Evolutionary conservation across 2,113 vertebrate species (phyloP).

Genomic region (Otocyon megalotis): DNA sequence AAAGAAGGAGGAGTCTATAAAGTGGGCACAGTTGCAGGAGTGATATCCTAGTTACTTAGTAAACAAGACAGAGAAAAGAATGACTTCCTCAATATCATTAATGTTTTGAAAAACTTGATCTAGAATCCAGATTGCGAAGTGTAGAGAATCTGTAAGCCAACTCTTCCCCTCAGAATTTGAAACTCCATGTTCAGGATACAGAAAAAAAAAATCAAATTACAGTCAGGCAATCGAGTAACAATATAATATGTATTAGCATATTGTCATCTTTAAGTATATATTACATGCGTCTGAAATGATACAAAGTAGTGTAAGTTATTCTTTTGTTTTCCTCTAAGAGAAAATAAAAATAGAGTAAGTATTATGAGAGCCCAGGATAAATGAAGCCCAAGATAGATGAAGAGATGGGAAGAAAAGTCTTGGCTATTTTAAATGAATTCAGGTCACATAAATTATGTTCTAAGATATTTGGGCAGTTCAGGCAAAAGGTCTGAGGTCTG

Average conservation of each 20-base stretch:
- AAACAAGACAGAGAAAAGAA: background rate
- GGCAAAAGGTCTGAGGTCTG: too few relatives aligned
- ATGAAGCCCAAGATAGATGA: background rate
- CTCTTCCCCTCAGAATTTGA: background rate
- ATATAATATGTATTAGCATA: background rate
- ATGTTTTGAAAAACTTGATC: background rate
- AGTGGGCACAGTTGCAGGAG: background rate
- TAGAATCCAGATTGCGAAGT: background rate
- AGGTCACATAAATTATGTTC: background rate
- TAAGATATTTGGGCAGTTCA: background rate
- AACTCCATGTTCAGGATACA: background rate
- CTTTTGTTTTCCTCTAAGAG: constrained; percentile 45
- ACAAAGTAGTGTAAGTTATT: background rate
- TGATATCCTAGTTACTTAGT: background rate
- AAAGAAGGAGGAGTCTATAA: background rate
- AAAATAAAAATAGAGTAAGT: constrained; percentile 26
- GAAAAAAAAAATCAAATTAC: background rate
- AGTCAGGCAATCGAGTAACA: background rate
- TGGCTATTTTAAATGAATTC: constrained; percentile 12
- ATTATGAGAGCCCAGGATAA: background rate
- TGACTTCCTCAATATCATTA: background rate
- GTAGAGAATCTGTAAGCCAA: background rate
- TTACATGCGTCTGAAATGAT: background rate
- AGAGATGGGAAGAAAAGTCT: background rate
- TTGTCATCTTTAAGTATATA: background rate